phyloP scores from a whole-genome alignment of 2,797 vertebrate genomes.

The Pantherophis alleghaniensis region DNA sequence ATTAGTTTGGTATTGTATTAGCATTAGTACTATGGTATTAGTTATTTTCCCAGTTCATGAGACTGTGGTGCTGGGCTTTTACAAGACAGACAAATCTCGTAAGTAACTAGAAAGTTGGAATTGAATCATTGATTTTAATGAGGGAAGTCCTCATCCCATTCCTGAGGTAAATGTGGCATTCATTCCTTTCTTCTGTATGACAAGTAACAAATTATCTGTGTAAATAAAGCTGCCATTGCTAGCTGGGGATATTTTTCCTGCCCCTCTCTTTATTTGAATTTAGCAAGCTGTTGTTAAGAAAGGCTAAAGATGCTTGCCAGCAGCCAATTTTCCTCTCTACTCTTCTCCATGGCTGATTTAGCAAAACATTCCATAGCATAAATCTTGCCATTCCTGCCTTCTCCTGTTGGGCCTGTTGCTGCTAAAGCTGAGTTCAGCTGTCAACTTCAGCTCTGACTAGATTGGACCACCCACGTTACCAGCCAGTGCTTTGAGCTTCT shows the following conservation, averaged over 20 bases:
- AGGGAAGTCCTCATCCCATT: conserved; percentile 36
- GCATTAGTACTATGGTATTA: conserved; percentile 18
- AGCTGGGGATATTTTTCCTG: neutral
- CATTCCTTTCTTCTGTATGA: conserved; percentile 34
- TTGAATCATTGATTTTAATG: conserved; percentile 51
- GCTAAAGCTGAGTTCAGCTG: conserved; percentile 28
- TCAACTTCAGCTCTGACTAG: conserved; percentile 25
- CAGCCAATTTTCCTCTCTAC: neutral
- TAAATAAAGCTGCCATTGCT: conserved; percentile 1
- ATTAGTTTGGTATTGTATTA: neutral
- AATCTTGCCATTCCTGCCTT: conserved; percentile 37
- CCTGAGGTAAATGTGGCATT: conserved; percentile 50
- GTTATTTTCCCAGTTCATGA: conserved; percentile 51
- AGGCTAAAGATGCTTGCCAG: conserved; percentile 16
- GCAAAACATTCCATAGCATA: conserved; percentile 25
- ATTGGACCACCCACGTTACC: neutral
- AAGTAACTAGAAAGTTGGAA: conserved; percentile 48
- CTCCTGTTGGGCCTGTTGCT: neutral
- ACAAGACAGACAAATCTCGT: conserved; percentile 61
- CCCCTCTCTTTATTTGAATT: conserved; percentile 15
- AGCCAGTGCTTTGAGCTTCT: neutral
- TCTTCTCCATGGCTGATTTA: conserved; percentile 30
- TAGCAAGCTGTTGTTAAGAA: conserved; percentile 1
- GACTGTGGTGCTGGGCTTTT: conserved; percentile 62
- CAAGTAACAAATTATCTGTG: conserved; percentile 20